Base-by-base conservation (phyloP, 1,140 invertebrate genomes). In the Coelopa frigida region DNA sequence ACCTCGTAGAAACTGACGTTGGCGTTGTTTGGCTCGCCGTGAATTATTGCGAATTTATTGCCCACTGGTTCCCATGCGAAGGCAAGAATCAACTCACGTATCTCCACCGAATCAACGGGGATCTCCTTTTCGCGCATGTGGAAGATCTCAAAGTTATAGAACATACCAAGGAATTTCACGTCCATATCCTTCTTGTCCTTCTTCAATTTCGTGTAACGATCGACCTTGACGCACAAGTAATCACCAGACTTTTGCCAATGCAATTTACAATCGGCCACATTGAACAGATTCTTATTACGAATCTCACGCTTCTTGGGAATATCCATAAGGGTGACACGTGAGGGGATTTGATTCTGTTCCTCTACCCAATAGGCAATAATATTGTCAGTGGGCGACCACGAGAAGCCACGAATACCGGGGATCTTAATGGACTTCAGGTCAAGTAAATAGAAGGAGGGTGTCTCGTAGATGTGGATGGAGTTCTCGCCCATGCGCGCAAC, bases 181-280 rank as follows among this genome's bases (percentile, higher is more conserved):
- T 93, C 84, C 52, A 79, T 78, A 46, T 88, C 80, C 63, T 74
- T 90, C 74, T 82, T 94, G 71, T 85, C 95, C 76, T 84, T 94
- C 73, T 84, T 83, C n/a, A 85, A 78, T 74, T 98, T 98, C 4
- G 87, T 84, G 70, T 97, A 99, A 46, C 96, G 81, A 71, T 98
- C 94, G 0, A 98, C 95, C 77, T 98, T 98, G 0, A 98, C 94
- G 65, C 95, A 98, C 12, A 98, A 75, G 70, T 94, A 97, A 64
- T 98, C 93, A 6, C 96, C 97, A 45, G 84, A 90, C 70, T 97
- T 98, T 72, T 99, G 96, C 97, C 97, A 99, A 68, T 94, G 93
- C 63, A 99, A 93, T 61, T 95, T 95, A 72, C 94, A 98, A 57
- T 98, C 94, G 8, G 94, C 90, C 0, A 99, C 96, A 56, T 91